phyloP scores from a whole-genome alignment of 1,140 invertebrate genomes.

The Camponotus pennsylvanicus region DNA sequence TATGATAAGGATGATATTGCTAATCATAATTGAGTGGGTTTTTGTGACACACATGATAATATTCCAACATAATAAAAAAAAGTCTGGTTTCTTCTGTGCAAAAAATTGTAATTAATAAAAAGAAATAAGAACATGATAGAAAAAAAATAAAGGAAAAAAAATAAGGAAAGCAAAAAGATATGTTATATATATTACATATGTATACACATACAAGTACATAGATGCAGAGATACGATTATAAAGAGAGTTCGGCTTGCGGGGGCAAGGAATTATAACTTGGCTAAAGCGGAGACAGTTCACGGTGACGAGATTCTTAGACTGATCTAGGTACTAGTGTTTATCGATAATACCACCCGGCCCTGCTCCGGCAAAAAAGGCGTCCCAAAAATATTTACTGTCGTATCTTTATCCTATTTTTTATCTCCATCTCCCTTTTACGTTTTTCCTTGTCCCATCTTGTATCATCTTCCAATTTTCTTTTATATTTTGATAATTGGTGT shows the following conservation, averaged over 20 bases:
- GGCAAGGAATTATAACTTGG: constrained; percentile 83
- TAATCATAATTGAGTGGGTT: constrained; percentile 86
- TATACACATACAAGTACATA: constrained; percentile 55
- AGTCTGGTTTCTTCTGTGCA: constrained; percentile 80
- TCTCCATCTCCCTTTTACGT: neutral
- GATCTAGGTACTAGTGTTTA: constrained; percentile 86
- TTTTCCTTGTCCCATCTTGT: neutral
- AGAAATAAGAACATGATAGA: constrained; percentile 50
- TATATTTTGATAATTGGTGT: constrained; percentile 73
- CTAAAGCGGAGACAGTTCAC: constrained; percentile 85
- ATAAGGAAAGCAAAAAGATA: constrained; percentile 63
- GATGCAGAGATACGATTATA: constrained; percentile 62
- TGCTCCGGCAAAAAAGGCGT: constrained; percentile 73
- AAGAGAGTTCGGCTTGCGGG: constrained; percentile 83
- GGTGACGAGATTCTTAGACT: constrained; percentile 87
- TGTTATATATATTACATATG: constrained; percentile 54
- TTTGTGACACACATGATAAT: constrained; percentile 86
- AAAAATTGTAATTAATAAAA: constrained; percentile 70
- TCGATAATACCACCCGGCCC: constrained; percentile 81
- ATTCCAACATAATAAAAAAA: constrained; percentile 81
- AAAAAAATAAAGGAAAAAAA: constrained; percentile 48
- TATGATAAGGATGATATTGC: constrained; percentile 86
- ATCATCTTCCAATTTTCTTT: constrained; percentile 54
- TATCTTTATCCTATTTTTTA: neutral
- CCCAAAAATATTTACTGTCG: constrained; percentile 71